phyloP scores from a whole-genome alignment of 2,797 vertebrate species.

The Chiroxiphia lanceolata region DNA sequence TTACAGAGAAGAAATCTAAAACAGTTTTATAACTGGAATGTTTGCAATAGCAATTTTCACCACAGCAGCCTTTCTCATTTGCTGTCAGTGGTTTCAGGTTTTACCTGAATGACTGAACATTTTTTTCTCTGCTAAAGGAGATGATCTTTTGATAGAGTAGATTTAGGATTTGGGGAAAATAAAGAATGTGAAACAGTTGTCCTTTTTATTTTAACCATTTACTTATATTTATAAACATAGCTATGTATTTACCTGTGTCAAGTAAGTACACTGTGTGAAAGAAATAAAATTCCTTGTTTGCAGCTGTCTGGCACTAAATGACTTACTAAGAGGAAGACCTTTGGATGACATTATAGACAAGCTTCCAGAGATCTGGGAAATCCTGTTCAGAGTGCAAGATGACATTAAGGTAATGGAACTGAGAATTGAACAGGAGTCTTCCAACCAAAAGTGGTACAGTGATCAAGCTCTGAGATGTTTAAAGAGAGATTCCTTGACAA shows the following conservation, averaged over 20 bases:
- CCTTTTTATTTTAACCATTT: neutral
- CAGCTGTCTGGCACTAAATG: constrained; percentile 95
- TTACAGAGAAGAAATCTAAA: neutral
- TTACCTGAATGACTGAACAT: neutral
- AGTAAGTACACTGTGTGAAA: neutral
- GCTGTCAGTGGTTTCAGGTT: neutral
- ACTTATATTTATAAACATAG: neutral
- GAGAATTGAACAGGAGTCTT: neutral
- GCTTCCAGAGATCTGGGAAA: constrained; percentile 96
- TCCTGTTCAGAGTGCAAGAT: constrained; percentile 95
- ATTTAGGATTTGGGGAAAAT: neutral
- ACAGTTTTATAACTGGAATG: neutral
- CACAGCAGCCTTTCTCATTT: neutral
- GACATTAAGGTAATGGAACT: constrained; percentile 90
- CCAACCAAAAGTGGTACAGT: neutral
- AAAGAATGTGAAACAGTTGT: neutral
- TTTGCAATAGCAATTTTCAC: neutral
- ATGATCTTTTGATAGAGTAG: neutral
- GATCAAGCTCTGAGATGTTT: neutral
- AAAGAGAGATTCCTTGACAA: neutral
- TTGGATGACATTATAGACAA: constrained; percentile 91
- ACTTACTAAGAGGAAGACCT: constrained; percentile 90
- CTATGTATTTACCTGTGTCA: neutral
- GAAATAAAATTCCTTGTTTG: constrained; percentile 39
- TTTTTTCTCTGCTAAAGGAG: neutral